These are phyloP conservation scores for Paramormyrops hopkinsi DNA, from an alignment of 2,797 vertebrate species.

Conservation along the genomic window DNA sequence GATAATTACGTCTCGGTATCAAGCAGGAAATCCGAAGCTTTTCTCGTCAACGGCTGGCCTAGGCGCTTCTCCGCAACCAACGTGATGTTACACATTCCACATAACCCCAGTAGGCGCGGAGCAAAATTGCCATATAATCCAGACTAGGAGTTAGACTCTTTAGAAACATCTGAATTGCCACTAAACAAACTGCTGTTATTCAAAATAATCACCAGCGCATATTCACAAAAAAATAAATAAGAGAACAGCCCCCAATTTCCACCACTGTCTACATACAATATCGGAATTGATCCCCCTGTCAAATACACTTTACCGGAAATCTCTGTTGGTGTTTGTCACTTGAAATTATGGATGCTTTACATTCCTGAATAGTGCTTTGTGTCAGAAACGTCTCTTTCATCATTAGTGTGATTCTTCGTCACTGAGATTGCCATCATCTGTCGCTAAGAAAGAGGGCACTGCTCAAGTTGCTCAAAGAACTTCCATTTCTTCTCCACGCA, in stretches of 20 bases:
- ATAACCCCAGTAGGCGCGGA: neutral
- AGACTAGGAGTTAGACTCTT: slow-evolving; percentile 1
- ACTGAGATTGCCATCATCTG: slow-evolving; percentile 8
- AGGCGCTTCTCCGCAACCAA: neutral
- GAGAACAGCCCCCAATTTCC: neutral
- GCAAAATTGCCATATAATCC: slow-evolving; percentile 10
- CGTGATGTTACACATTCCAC: neutral
- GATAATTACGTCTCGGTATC: slow-evolving; percentile 1
- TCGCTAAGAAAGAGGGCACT: neutral
- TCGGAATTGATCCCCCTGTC: neutral
- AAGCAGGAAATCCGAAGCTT: neutral
- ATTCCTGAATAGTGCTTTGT: slow-evolving; percentile 6
- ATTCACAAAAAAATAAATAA: neutral
- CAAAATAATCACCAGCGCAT: slow-evolving; percentile 11
- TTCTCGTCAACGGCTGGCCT: neutral
- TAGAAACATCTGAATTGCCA: slow-evolving; percentile 1
- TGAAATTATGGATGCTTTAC: slow-evolving; percentile 17
- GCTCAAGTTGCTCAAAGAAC: neutral
- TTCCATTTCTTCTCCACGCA: neutral
- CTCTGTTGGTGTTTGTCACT: slow-evolving; percentile 11
- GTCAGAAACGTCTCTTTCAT: slow-evolving; percentile 3
- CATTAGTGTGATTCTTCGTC: slow-evolving; percentile 15
- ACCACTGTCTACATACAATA: neutral
- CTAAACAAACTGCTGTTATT: slow-evolving; percentile 15
- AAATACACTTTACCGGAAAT: slow-evolving; percentile 8